Evolutionary conservation across 1,140 invertebrate species (phyloP).

Genomic region (Calephelis nemesis): DNA sequence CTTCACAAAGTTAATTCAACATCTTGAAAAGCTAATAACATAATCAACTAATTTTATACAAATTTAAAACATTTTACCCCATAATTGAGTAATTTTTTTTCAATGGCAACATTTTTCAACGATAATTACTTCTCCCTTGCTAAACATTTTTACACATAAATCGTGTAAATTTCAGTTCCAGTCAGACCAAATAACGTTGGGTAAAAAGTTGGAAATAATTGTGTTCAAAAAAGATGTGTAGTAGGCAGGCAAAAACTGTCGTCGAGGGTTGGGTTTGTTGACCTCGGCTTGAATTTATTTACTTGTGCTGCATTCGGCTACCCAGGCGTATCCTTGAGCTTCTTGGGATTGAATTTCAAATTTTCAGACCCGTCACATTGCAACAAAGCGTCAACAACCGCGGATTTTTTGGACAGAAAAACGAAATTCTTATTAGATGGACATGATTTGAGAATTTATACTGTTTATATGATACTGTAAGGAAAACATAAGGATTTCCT

Average conservation of each 20-base stretch:
- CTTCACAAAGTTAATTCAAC: not conserved
- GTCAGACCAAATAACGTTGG: constrained; percentile 46
- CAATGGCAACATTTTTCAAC: constrained; percentile 18
- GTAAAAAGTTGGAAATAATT: constrained; percentile 73
- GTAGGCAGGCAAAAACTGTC: constrained; percentile 67
- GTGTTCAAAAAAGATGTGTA: constrained; percentile 71
- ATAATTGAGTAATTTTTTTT: constrained; percentile 12
- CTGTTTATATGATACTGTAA: no score
- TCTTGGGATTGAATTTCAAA: constrained; percentile 75
- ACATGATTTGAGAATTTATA: not conserved
- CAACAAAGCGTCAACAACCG: constrained; percentile 49
- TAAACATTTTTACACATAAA: constrained; percentile 59
- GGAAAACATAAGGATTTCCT: no score
- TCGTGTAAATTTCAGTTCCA: constrained; percentile 57
- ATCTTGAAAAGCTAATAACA: not conserved
- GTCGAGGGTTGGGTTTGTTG: constrained; percentile 51
- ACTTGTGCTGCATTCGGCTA: constrained; percentile 41
- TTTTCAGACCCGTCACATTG: constrained; percentile 57
- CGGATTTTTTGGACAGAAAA: constrained; percentile 35
- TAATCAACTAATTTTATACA: constrained; percentile 2
- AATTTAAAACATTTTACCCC: not conserved
- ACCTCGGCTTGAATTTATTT: constrained; percentile 59
- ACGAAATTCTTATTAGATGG: constrained; percentile 21
- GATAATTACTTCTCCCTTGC: constrained; percentile 26
- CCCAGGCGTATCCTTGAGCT: constrained; percentile 54